Conservation (phyloP, 2,113 vertebrate genomes). For the Rhadina sibilatrix region DNA sequence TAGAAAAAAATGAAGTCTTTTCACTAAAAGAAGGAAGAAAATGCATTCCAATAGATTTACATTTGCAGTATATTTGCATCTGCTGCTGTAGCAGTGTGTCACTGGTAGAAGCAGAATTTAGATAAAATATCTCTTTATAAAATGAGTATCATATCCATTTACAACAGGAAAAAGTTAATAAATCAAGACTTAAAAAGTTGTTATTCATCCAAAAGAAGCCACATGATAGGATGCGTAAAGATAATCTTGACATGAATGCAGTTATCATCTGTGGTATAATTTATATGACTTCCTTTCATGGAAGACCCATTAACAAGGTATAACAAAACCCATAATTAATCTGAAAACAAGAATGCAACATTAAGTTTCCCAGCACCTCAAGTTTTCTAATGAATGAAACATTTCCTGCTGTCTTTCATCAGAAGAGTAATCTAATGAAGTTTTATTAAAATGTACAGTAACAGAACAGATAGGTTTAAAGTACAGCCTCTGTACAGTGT, state of each 20-base stretch:
- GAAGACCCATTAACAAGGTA: constrained; percentile 9
- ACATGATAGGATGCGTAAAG: constrained; percentile 1
- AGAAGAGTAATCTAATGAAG: constrained; percentile 64
- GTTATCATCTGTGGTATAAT: constrained; percentile 19
- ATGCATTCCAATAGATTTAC: constrained; percentile 20
- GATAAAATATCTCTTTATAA: constrained; percentile 6
- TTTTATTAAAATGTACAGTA: constrained; percentile 71
- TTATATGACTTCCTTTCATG: not conserved
- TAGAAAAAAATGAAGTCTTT: not conserved
- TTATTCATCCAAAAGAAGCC: not conserved
- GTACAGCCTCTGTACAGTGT: constrained; percentile 35
- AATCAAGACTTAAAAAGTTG: not conserved
- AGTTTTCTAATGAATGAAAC: constrained; percentile 60
- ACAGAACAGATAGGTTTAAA: constrained; percentile 59
- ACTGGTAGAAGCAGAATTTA: constrained; percentile 19
- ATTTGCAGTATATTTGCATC: not conserved
- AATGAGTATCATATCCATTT: not conserved
- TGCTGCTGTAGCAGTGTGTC: not conserved
- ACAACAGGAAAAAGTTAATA: constrained; percentile 5
- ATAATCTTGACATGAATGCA: not conserved
- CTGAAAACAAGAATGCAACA: constrained; percentile 47
- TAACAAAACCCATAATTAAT: constrained; percentile 48
- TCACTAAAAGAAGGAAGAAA: constrained; percentile 3
- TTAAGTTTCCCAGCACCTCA: constrained; percentile 26
- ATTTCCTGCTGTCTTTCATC: constrained; percentile 42